A percentile compares a stretch with the other conserved stretches of the same genome.
These are phyloP conservation scores for Cirrhinus molitorella DNA, from an alignment of 2,797 vertebrate genomes.

Conservation along the genomic window DNA sequence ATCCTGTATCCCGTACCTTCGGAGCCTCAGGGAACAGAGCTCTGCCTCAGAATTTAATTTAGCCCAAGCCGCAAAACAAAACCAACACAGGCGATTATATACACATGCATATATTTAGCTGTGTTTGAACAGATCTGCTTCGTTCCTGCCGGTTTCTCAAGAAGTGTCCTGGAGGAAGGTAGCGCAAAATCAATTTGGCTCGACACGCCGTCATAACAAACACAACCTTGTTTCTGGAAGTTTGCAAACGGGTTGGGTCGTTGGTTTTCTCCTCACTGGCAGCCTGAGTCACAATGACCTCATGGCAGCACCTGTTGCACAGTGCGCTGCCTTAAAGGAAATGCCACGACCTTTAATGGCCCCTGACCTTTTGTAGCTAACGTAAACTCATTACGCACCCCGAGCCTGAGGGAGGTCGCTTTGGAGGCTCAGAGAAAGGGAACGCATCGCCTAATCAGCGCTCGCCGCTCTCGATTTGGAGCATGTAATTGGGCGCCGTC, in stretches of 20 bases:
- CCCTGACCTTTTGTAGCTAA: slow-evolving; percentile 95
- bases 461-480: slow-evolving; percentile 74
- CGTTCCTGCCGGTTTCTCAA: slow-evolving; percentile 54
- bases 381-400: slow-evolving; percentile 97
- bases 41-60: slow-evolving; percentile 63
- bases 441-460: slow-evolving; percentile 80
- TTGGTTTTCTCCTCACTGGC: slow-evolving; percentile 79
- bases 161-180: slow-evolving; percentile 45
- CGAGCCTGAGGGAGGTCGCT: slow-evolving; percentile 66
- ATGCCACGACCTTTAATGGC: slow-evolving; percentile 85
- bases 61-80: slow-evolving; percentile 57
- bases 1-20: slow-evolving; percentile 55
- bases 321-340: slow-evolving; percentile 92
- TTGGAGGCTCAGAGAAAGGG: slow-evolving; percentile 76
- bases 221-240: slow-evolving; percentile 84
- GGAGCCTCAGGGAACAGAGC: slow-evolving; percentile 50
- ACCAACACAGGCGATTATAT: slow-evolving; percentile 57
- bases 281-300: slow-evolving; percentile 85
- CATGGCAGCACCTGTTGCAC: slow-evolving; percentile 91
- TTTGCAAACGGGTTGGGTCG: slow-evolving; percentile 78
- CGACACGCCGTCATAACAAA: slow-evolving; percentile 79
- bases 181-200: slow-evolving; percentile 55
- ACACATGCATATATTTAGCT: slow-evolving; percentile 59
- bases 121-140: slow-evolving; percentile 53
- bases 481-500: slow-evolving; percentile 74